A percentile compares a stretch with the other conserved stretches of the same genome.
Evolutionary conservation across 2,113 vertebrate species (phyloP).

Genomic region (Crotalus viridis): DNA sequence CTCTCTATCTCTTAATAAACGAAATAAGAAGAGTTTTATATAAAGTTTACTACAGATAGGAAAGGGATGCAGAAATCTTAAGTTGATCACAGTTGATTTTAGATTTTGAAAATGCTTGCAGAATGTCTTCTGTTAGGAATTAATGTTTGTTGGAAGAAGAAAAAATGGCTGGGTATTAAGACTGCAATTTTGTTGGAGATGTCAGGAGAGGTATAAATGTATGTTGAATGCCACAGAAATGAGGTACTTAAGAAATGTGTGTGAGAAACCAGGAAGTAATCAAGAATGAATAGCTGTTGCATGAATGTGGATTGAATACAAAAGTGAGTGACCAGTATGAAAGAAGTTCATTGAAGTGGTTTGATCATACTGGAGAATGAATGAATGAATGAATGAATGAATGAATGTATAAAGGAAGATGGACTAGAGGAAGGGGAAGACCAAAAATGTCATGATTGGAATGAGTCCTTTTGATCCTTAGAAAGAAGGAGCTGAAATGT

Average conservation of each 20-base stretch:
- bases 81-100: neutral
- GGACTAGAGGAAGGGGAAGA: neutral
- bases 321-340: neutral
- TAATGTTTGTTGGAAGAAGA: neutral
- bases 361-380: neutral
- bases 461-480: neutral
- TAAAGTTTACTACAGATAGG: neutral
- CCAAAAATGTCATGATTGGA: neutral
- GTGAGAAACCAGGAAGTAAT: neutral
- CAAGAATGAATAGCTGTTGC: neutral
- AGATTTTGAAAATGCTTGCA: neutral
- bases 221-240: neutral
- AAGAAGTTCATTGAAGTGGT: neutral
- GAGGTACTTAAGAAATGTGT: neutral
- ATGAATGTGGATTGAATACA: neutral
- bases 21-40: neutral
- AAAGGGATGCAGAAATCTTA: neutral
- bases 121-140: neutral
- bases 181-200: neutral
- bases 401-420: neutral
- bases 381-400: neutral
- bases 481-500: neutral
- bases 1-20: neutral
- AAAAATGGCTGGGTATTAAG: neutral
- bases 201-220: neutral